These are phyloP conservation scores for Caenorhabditis sp. DNA, from an alignment of 2,888 invertebrate species.

Conservation along the genomic window DNA sequence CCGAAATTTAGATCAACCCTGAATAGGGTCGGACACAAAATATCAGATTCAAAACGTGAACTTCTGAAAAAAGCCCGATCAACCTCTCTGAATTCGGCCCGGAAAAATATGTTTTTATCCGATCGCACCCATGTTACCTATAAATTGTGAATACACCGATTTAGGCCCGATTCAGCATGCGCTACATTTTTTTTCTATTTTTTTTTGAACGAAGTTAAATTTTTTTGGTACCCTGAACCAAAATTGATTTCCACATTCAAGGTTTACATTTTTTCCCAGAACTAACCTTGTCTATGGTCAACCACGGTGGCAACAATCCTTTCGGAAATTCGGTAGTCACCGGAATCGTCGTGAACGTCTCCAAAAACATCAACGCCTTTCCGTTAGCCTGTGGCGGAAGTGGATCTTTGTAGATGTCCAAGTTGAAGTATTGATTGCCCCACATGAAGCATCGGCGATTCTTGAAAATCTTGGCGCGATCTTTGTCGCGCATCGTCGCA, in stretches of 20 bases:
- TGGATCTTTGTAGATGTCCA: slow-evolving; percentile 68
- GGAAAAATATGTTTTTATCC: too few relatives aligned
- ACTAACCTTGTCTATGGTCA: slow-evolving; percentile 55
- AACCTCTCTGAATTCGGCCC: too few relatives aligned
- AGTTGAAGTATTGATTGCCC: slow-evolving; percentile 59
- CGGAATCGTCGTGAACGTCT: slow-evolving; percentile 67
- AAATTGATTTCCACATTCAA: background rate
- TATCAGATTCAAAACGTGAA: too few relatives aligned
- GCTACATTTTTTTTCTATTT: too few relatives aligned
- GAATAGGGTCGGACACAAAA: too few relatives aligned
- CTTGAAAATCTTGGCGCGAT: slow-evolving; percentile 58
- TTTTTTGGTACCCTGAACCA: too few relatives aligned
- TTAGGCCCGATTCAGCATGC: too few relatives aligned
- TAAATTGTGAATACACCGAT: too few relatives aligned
- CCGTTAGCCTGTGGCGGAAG: slow-evolving; percentile 61
- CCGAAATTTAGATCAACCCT: too few relatives aligned
- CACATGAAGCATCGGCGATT: slow-evolving; percentile 64
- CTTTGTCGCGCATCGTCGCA: slow-evolving; percentile 60
- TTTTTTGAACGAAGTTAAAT: too few relatives aligned
- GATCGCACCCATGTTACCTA: too few relatives aligned
- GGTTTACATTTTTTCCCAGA: background rate
- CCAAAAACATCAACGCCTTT: slow-evolving; percentile 65
- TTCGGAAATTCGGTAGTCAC: slow-evolving; percentile 49
- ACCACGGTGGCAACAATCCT: slow-evolving; percentile 56
- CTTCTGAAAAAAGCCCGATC: too few relatives aligned